phyloP scores from a whole-genome alignment of 2,797 vertebrate genomes.

The Labroides dimidiatus region DNA sequence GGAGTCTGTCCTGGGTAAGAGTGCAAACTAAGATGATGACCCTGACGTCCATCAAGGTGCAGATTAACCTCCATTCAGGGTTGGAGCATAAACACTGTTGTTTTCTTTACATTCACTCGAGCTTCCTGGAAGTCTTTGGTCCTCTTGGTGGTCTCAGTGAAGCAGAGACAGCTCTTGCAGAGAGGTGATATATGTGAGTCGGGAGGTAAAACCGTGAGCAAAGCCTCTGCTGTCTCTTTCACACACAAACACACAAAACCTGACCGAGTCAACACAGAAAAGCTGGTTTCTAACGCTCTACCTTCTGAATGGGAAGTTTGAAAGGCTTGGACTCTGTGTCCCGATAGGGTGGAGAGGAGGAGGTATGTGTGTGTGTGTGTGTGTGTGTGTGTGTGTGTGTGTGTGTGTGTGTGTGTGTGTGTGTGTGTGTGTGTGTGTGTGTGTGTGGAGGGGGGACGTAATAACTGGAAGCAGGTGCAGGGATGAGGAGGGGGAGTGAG shows the following conservation, averaged over 20 bases:
- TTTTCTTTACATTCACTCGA: conserved; percentile 10
- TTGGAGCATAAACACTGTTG: background rate
- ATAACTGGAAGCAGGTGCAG: conserved; percentile 89
- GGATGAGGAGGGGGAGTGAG: conserved; percentile 65
- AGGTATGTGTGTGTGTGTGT: background rate
- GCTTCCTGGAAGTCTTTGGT: conserved; percentile 17
- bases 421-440: background rate
- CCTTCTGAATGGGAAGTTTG: conserved; percentile 72
- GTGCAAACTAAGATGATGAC: background rate
- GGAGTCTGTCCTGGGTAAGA: background rate
- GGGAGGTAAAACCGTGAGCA: conserved; percentile 64
- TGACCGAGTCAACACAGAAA: conserved; percentile 67
- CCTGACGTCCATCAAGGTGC: background rate
- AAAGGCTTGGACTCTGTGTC: conserved; percentile 70
- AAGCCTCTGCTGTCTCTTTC: conserved; percentile 46
- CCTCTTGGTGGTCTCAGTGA: conserved; percentile 44
- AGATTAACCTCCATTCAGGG: conserved; percentile 5
- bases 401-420: background rate
- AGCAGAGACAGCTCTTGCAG: conserved; percentile 32
- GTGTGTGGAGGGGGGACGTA: conserved; percentile 51
- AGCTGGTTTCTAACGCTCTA: conserved; percentile 44
- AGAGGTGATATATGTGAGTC: conserved; percentile 61
- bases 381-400: background rate
- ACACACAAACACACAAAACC: conserved; percentile 36
- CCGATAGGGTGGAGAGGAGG: conserved; percentile 59